phyloP scores from a whole-genome alignment of 2,113 vertebrate genomes.

The Podilymbus podiceps region DNA sequence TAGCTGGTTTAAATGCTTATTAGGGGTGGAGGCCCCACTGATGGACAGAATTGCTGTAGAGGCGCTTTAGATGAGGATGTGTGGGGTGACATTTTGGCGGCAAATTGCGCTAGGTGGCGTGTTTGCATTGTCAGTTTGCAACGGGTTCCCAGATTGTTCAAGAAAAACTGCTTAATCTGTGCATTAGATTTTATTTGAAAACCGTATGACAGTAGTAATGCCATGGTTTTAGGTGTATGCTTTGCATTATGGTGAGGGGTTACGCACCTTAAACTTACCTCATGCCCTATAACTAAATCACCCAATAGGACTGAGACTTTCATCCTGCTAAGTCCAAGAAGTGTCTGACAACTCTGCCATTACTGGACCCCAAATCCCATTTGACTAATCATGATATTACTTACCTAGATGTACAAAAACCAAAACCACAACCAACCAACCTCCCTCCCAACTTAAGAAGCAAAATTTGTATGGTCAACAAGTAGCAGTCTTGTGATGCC shows the following conservation, averaged over 20 bases:
- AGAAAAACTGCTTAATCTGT: background rate
- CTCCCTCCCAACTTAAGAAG: background rate
- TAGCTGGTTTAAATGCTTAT: background rate
- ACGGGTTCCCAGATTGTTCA: fast-evolving
- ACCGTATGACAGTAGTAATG: background rate
- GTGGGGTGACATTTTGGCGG: background rate
- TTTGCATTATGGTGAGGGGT: background rate
- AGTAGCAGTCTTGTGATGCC: background rate
- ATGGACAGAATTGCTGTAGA: background rate
- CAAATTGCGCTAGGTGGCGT: constrained; percentile 7
- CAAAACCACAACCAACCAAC: background rate
- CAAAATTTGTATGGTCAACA: background rate
- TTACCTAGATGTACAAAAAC: background rate
- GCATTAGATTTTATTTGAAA: background rate
- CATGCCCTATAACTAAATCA: background rate
- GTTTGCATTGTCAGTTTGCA: background rate
- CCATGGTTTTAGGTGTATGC: background rate
- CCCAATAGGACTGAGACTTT: background rate
- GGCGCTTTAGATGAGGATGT: background rate
- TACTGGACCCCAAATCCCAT: background rate
- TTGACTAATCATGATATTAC: background rate
- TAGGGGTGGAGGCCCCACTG: background rate
- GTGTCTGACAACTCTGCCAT: background rate
- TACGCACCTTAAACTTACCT: background rate
- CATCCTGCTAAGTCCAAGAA: background rate